These are phyloP conservation scores for Caenorhabditis sulstoni DNA, from an alignment of 2,888 invertebrate genomes.

Conservation along the genomic window DNA sequence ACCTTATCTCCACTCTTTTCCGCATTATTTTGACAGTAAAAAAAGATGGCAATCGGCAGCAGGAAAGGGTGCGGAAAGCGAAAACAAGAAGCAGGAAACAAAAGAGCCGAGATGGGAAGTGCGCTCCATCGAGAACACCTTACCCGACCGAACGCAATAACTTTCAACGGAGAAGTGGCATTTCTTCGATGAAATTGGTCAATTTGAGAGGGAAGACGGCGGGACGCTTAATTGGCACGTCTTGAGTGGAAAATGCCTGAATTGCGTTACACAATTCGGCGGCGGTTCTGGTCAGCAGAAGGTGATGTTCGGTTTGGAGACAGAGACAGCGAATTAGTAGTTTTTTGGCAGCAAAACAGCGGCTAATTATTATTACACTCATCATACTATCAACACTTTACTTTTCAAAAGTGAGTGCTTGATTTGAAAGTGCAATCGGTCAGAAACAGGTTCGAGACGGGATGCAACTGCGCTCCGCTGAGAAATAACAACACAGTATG, in stretches of 20 bases:
- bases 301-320: background rate
- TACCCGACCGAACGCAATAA: background rate
- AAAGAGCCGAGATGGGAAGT: too few relatives aligned
- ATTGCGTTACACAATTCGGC: slow-evolving; percentile 12
- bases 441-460: too few relatives aligned
- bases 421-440: too few relatives aligned
- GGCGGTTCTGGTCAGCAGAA: background rate
- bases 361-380: background rate
- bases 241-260: slow-evolving; percentile 23
- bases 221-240: slow-evolving; percentile 28
- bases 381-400: too few relatives aligned
- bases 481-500: background rate
- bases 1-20: too few relatives aligned
- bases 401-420: too few relatives aligned
- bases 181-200: slow-evolving; percentile 11
- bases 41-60: too few relatives aligned
- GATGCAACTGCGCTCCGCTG: too few relatives aligned
- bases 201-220: slow-evolving; percentile 5
- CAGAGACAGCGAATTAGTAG: background rate
- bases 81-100: too few relatives aligned
- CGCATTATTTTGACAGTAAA: too few relatives aligned
- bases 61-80: too few relatives aligned
- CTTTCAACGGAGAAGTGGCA: too few relatives aligned
- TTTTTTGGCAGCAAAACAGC: background rate
- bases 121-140: background rate